A percentile compares a stretch with the other conserved stretches of the same genome.
Evolutionary conservation across 2,113 vertebrate species (phyloP).

Genomic region (Halichoeres trimaculatus): DNA sequence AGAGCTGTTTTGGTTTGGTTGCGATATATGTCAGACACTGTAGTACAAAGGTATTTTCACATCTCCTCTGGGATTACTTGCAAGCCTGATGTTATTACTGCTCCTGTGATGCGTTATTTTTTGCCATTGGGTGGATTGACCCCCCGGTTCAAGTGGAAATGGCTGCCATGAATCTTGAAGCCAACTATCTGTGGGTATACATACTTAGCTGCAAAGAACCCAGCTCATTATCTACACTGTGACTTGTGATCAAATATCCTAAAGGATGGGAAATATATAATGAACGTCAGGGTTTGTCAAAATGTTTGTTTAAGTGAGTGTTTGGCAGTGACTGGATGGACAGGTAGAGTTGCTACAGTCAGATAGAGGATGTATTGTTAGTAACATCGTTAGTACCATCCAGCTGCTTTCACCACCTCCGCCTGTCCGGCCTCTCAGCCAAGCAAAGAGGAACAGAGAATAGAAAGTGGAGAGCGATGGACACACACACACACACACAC

Average conservation of each 20-base stretch:
- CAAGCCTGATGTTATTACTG: slow-evolving; percentile 68
- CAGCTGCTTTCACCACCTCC: slow-evolving; percentile 72
- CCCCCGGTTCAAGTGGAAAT: slow-evolving; percentile 54
- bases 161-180: slow-evolving; percentile 46
- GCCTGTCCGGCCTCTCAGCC: slow-evolving; percentile 67
- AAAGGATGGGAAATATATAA: slow-evolving; percentile 55
- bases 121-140: slow-evolving; percentile 66
- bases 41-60: slow-evolving; percentile 71
- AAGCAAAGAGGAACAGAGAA: slow-evolving; percentile 61
- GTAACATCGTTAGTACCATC: slow-evolving; percentile 70
- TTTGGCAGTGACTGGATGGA: slow-evolving; percentile 46
- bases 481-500: slow-evolving; percentile 20
- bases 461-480: slow-evolving; percentile 41
- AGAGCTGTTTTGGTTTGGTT: slow-evolving; percentile 72
- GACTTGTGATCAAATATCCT: slow-evolving; percentile 63
- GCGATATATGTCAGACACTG: slow-evolving; percentile 73
- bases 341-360: slow-evolving; percentile 52
- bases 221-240: slow-evolving; percentile 58
- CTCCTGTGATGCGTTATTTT: slow-evolving; percentile 68
- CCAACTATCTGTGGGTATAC: slow-evolving; percentile 9
- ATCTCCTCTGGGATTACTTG: slow-evolving; percentile 71
- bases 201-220: slow-evolving; percentile 29
- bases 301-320: slow-evolving; percentile 55
- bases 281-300: slow-evolving; percentile 62
- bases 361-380: slow-evolving; percentile 60